Percentiles rank a stretch among this genome's conserved stretches.
These are phyloP conservation scores for Cyclopterus lumpus DNA, from an alignment of 2,797 vertebrate species.

Conservation along the genomic window DNA sequence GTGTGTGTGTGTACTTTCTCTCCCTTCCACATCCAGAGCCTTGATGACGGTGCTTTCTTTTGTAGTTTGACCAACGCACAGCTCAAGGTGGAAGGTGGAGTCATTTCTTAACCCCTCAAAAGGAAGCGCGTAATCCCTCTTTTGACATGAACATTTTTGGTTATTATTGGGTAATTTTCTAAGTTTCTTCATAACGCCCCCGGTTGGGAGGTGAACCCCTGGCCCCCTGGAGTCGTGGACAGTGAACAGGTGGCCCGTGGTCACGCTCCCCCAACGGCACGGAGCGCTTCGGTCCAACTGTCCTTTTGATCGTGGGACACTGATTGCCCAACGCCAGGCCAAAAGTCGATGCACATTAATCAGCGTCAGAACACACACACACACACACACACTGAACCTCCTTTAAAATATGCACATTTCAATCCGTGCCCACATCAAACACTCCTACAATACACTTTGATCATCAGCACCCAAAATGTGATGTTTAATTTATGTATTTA, in stretches of 20 bases:
- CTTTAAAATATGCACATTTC: slow-evolving; percentile 48
- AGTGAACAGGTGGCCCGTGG: background rate
- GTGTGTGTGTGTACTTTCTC: slow-evolving; percentile 32
- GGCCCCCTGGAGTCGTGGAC: background rate
- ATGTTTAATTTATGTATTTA: slow-evolving; percentile 70
- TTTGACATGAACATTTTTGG: background rate
- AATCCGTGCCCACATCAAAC: slow-evolving; percentile 59
- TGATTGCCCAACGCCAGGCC: slow-evolving; percentile 38
- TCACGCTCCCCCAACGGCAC: slow-evolving; percentile 1
- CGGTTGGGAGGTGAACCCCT: background rate
- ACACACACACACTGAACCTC: slow-evolving; percentile 22
- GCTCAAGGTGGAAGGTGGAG: background rate
- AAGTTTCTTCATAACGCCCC: background rate
- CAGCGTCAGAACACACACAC: slow-evolving; percentile 40
- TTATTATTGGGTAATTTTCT: background rate
- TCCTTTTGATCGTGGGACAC: slow-evolving; percentile 56
- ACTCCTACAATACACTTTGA: slow-evolving; percentile 53
- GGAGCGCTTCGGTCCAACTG: slow-evolving; percentile 15
- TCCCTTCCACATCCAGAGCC: slow-evolving; percentile 23
- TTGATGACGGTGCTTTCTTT: slow-evolving; percentile 12
- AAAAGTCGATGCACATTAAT: slow-evolving; percentile 34
- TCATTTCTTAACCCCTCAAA: background rate
- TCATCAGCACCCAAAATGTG: slow-evolving; percentile 38
- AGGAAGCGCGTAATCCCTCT: background rate
- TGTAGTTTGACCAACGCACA: background rate